phyloP scores from a whole-genome alignment of 1,140 invertebrate species.

The Tachypleus tridentatus region DNA sequence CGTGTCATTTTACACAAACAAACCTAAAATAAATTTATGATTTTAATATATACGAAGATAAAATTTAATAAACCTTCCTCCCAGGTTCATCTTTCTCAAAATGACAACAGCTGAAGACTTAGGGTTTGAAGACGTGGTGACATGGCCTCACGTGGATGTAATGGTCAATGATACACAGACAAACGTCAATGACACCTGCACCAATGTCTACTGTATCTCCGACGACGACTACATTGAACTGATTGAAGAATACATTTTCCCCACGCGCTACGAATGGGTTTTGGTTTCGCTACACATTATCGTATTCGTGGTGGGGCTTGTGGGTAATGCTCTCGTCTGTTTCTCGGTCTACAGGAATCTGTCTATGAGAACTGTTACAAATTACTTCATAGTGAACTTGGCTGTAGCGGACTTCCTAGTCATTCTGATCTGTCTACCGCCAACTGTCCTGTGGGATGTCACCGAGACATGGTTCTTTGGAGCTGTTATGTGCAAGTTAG shows the following conservation, averaged over 20 bases:
- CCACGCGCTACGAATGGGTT: constrained; percentile 42
- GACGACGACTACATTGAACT: constrained; percentile 48
- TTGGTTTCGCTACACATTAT: constrained; percentile 64
- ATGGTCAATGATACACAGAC: no score
- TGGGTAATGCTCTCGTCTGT: constrained; percentile 79
- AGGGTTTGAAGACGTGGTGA: no score
- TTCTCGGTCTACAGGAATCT: constrained; percentile 75
- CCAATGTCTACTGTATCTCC: constrained; percentile 39
- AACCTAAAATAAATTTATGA: no score
- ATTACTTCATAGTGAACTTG: constrained; percentile 41
- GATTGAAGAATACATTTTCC: constrained; percentile 45
- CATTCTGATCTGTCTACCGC: constrained; percentile 81
- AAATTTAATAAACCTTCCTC: no score
- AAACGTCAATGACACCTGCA: constrained; percentile 25
- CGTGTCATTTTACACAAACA: no score
- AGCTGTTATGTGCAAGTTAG: constrained; percentile 60
- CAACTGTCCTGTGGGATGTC: constrained; percentile 83
- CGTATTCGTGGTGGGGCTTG: constrained; percentile 69
- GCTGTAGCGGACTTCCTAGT: constrained; percentile 48
- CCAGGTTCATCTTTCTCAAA: no score
- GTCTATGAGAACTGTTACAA: constrained; percentile 39
- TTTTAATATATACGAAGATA: no score
- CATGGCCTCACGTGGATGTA: no score
- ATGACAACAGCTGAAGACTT: no score
- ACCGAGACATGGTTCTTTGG: constrained; percentile 85